Conservation (phyloP, 2,888 invertebrate species). For the Cyaniris semiargus region DNA sequence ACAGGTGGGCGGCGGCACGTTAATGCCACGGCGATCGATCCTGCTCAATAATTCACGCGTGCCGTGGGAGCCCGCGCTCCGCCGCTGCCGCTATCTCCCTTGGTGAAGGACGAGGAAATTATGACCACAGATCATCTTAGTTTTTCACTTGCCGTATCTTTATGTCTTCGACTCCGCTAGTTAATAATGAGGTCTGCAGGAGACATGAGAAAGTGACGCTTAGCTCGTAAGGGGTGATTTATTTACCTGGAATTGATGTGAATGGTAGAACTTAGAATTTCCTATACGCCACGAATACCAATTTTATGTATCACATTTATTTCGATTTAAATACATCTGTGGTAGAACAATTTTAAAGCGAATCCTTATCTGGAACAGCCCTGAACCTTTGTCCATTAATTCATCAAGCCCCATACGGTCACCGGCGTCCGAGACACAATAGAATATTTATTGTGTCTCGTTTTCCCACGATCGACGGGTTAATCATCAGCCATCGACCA, state of each 20-base stretch:
- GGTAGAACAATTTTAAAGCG: not conserved
- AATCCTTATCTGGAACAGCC: not conserved
- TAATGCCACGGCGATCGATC: not conserved
- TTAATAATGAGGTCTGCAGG: no score
- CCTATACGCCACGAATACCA: no score
- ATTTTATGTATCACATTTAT: no score
- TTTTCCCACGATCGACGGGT: no score
- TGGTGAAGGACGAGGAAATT: not conserved
- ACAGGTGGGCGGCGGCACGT: not conserved
- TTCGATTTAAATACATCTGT: no score
- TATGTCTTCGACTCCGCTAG: not conserved
- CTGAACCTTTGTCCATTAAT: not conserved
- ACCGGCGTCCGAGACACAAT: no score
- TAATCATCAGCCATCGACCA: not conserved
- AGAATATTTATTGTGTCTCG: no score
- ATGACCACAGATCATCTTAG: not conserved
- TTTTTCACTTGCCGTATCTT: not conserved
- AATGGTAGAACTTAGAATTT: no score
- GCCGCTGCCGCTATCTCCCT: not conserved
- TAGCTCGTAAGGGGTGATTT: no score
- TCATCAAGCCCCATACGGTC: no score
- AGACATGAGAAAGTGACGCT: no score
- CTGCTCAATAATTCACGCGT: conserved; percentile 1
- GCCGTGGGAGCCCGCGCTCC: not conserved
- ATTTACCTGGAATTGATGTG: no score